Conservation (phyloP, 2,888 invertebrate genomes). For the Cataglyphis livida region DNA sequence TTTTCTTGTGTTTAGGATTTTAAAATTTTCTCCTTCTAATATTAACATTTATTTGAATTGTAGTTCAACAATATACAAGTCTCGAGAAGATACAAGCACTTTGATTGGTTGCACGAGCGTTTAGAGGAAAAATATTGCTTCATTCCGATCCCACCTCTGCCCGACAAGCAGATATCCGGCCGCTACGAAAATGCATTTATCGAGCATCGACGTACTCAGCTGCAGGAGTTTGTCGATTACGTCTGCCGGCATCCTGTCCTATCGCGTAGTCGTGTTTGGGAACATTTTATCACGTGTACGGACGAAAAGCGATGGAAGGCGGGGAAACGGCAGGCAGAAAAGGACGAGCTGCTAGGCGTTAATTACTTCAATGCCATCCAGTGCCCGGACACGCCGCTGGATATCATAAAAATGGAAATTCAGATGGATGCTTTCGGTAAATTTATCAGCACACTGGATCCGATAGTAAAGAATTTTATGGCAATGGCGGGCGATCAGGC, state of each 20-base stretch:
- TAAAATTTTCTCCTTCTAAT: not conserved
- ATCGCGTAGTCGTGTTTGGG: slow-evolving; percentile 96
- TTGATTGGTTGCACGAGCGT: slow-evolving; percentile 99
- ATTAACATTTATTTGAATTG: slow-evolving; percentile 61
- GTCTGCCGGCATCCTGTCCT: slow-evolving; percentile 98
- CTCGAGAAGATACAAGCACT: slow-evolving; percentile 98
- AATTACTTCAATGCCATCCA: slow-evolving; percentile 96
- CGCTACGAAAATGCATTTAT: slow-evolving; percentile 99
- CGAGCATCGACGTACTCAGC: slow-evolving; percentile 96
- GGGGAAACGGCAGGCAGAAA: slow-evolving; percentile 98
- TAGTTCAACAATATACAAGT: slow-evolving; percentile 96
- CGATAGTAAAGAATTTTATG: slow-evolving; percentile 93
- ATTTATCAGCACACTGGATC: slow-evolving; percentile 95
- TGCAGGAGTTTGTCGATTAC: slow-evolving; percentile 98
- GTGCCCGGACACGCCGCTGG: slow-evolving; percentile 92
- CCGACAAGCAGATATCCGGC: slow-evolving; percentile 99
- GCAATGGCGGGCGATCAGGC: slow-evolving; percentile 93
- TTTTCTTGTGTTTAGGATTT: not conserved
- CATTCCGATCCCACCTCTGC: slow-evolving; percentile 98
- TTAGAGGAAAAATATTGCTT: slow-evolving; percentile 97
- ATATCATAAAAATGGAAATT: slow-evolving; percentile 90
- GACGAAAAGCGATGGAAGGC: slow-evolving; percentile 99
- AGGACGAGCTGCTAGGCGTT: slow-evolving; percentile 95
- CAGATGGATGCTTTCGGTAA: slow-evolving; percentile 93
- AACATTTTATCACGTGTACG: slow-evolving; percentile 98